Evolutionary conservation across 2,888 invertebrate genomes (phyloP), one percentile per base, ranked within the genome.

Genomic region (Eristalinus aeneus): DNA sequence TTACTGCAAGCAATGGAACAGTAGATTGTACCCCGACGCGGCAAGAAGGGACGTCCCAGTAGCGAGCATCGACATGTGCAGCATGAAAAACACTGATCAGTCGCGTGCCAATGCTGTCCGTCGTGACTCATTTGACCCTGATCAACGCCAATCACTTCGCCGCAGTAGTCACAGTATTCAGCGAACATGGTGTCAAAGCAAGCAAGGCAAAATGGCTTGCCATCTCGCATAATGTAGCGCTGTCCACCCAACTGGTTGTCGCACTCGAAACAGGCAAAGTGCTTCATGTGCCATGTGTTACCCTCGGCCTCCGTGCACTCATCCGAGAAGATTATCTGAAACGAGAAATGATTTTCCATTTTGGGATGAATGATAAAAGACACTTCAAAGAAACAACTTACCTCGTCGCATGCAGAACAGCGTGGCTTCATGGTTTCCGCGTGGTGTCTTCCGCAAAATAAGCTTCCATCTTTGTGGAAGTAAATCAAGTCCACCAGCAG

Each of bases 261-360:
- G 93, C 99, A 99, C 92, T 98, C 98, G 84, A 97, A 96, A 92
- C 99, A 99, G 22, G 98, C 97, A 92, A 99, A 99, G 93, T 99
- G 99, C 90, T 97, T 97, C 98, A 99, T 98, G 93, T 99, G 99
- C 99, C 99, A 99, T 31, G 98, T 98, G 87, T 98, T 94, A 0
- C 99, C 99, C 91, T 99, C 99, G 0, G 99, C 99, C 93, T 99
- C 99, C 9, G 99, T 99, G 93, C 99, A 99, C 93, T 99, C 99
- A 93, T 99, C 99, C 0, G 99, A 98, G 89, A 99, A 95, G 90
- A 99, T 99, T 87, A 99, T 98, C 97, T 98, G 94, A 60, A 71
- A 78, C 16, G 8, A 8, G 1, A 1, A 34, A 73, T 32, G 20
- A 56, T n/a, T n/a, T n/a, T n/a, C 4, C n/a, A 9, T 27, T 2